Conservation (phyloP, 1,140 invertebrate species). For the Tetranychus urticae region DNA sequence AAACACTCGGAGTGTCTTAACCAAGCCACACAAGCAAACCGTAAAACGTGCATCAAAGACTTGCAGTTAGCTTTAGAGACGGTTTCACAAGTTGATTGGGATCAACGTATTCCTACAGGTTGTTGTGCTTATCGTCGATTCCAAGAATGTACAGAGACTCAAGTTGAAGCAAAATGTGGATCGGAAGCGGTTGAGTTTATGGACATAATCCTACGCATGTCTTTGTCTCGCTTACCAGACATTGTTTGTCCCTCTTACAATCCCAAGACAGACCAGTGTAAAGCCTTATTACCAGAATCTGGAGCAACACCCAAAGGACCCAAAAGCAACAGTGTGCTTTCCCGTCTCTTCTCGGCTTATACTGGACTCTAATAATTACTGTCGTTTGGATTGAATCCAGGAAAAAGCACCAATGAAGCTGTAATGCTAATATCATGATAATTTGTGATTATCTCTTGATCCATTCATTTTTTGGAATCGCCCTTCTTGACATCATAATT, state of each 20-base stretch:
- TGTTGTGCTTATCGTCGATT: slow-evolving; percentile 12
- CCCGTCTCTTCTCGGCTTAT: slow-evolving; percentile 12
- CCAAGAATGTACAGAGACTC: slow-evolving; percentile 10
- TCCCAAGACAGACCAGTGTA: background rate
- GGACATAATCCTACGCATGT: slow-evolving; percentile 12
- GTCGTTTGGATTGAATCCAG: background rate
- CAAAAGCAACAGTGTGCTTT: slow-evolving; percentile 9
- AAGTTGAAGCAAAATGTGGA: slow-evolving; percentile 14
- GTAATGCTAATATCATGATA: too few relatives aligned
- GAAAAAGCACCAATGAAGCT: too few relatives aligned
- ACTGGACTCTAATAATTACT: slow-evolving; percentile 4
- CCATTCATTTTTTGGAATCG: too few relatives aligned
- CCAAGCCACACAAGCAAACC: slow-evolving; percentile 8
- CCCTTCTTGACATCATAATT: too few relatives aligned
- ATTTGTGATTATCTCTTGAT: too few relatives aligned
- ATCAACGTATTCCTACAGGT: slow-evolving; percentile 14
- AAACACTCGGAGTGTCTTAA: slow-evolving; percentile 15
- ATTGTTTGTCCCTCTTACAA: slow-evolving; percentile 11
- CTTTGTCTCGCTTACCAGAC: slow-evolving; percentile 13
- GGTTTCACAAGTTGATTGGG: slow-evolving; percentile 12
- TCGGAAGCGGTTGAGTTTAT: slow-evolving; percentile 10
- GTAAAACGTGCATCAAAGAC: slow-evolving; percentile 14
- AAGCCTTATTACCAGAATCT: slow-evolving; percentile 1
- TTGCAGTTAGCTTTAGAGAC: slow-evolving; percentile 14
- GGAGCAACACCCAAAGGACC: slow-evolving; percentile 4